Percentiles rank a stretch among this genome's conserved stretches.
These are phyloP conservation scores for Podarcis siculus DNA, from an alignment of 2,797 vertebrate species.

Conservation along the genomic window DNA sequence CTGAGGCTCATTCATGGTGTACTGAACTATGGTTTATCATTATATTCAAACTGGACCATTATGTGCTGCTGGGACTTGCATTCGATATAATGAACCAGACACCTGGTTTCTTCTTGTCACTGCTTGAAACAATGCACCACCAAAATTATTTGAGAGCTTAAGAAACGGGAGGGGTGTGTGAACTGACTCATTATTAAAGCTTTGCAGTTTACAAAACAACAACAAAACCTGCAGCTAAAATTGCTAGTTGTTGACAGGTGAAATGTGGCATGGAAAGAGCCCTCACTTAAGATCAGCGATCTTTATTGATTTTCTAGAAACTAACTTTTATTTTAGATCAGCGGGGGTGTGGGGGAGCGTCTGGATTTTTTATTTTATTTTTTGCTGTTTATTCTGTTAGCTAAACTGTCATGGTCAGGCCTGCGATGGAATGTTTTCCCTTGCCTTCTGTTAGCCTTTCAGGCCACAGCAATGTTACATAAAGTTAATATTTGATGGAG, in stretches of 20 bases:
- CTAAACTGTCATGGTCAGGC: neutral
- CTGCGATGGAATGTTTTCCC: neutral
- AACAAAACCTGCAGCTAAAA: neutral
- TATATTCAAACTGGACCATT: neutral
- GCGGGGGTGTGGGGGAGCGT: neutral
- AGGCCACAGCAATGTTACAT: neutral
- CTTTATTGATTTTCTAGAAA: conserved; percentile 3
- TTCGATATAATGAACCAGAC: neutral
- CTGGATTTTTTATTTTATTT: neutral
- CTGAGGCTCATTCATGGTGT: neutral
- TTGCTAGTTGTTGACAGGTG: neutral
- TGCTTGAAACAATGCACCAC: neutral
- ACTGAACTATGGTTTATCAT: neutral
- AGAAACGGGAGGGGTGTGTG: neutral
- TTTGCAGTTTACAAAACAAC: neutral
- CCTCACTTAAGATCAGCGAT: neutral
- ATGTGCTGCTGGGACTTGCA: too few relatives aligned
- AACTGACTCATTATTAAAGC: neutral
- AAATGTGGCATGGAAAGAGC: neutral
- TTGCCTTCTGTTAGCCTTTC: neutral
- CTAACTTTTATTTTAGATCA: neutral
- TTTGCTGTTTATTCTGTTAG: neutral
- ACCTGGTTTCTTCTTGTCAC: neutral
- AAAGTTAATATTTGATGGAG: neutral
- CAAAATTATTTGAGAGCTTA: neutral